Percentiles rank a stretch among this genome's conserved stretches.
Conservation (phyloP, 2,888 invertebrate genomes). For the Arge pagana region DNA sequence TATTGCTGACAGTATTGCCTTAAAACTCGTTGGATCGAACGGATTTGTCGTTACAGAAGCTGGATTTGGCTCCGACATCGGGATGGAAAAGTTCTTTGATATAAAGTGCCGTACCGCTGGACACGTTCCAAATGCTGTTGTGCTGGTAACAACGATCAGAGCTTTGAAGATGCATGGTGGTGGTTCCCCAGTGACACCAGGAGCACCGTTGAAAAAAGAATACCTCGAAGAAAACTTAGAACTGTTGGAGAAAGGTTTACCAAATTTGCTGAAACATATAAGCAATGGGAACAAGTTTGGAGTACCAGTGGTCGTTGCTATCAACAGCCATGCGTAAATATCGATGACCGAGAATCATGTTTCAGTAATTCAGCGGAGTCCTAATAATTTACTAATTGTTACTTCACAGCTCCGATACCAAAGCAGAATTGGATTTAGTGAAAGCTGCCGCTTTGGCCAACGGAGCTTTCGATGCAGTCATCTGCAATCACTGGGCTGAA, state of each 20-base stretch:
- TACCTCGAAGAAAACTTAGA: slow-evolving; percentile 89
- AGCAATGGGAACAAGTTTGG: slow-evolving; percentile 88
- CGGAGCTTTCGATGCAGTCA: slow-evolving; percentile 87
- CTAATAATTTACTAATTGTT: slow-evolving; percentile 7
- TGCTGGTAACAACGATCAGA: slow-evolving; percentile 89
- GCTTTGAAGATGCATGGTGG: slow-evolving; percentile 99
- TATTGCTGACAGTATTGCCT: slow-evolving; percentile 89
- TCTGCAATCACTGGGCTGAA: slow-evolving; percentile 86
- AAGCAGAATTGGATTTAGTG: slow-evolving; percentile 80
- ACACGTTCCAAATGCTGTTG: slow-evolving; percentile 83
- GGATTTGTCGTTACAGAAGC: slow-evolving; percentile 97
- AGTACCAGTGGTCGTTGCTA: slow-evolving; percentile 91
- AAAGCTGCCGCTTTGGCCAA: slow-evolving; percentile 71
- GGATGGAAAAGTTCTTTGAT: slow-evolving; percentile 97
- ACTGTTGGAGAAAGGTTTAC: slow-evolving; percentile 81
- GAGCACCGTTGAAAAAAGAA: slow-evolving; percentile 80
- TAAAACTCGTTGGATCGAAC: slow-evolving; percentile 88
- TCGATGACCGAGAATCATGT: background rate
- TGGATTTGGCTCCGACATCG: slow-evolving; percentile 98
- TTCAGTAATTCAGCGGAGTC: background rate
- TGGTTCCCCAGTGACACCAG: slow-evolving; percentile 86
- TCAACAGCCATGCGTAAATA: slow-evolving; percentile 83
- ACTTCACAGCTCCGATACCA: slow-evolving; percentile 76
- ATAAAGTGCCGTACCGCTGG: slow-evolving; percentile 94
- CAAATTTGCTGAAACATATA: slow-evolving; percentile 92